Evolutionary conservation across 2,888 invertebrate species (phyloP).

Genomic region (Toxonevra muliebris): DNA sequence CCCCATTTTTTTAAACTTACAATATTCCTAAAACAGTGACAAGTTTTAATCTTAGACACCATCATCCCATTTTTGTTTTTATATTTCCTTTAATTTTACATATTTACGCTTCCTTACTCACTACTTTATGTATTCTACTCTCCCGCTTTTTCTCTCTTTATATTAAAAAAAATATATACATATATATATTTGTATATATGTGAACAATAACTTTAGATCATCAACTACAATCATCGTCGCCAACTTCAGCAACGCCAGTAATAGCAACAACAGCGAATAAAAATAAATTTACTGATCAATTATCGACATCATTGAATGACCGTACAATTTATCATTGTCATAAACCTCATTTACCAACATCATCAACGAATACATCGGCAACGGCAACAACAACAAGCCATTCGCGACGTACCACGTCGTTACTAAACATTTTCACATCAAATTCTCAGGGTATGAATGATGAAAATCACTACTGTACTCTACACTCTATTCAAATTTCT

Average conservation of each 20-base stretch:
- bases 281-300: conserved; percentile 42
- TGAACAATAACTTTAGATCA: conserved; percentile 16
- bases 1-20: no score
- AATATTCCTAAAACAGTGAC: no score
- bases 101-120: no score
- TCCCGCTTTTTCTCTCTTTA: conserved; percentile 17
- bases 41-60: no score
- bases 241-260: conserved; percentile 31
- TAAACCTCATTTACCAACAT: conserved; percentile 35
- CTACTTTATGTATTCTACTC: background rate
- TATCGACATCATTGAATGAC: conserved; percentile 56
- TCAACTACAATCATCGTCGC: conserved; percentile 16
- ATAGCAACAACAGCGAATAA: conserved; percentile 49
- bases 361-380: conserved; percentile 50
- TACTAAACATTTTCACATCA: conserved; percentile 94
- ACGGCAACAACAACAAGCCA: conserved; percentile 47
- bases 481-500: no score
- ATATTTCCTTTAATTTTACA: background rate
- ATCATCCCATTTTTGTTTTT: no score
- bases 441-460: conserved; percentile 84
- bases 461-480: no score
- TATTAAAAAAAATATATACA: conserved; percentile 12
- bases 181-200: conserved; percentile 14
- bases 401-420: conserved; percentile 86
- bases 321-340: conserved; percentile 47